phyloP scores from a whole-genome alignment of 2,888 invertebrate species.

The Dasysyrphus tricinctus region DNA sequence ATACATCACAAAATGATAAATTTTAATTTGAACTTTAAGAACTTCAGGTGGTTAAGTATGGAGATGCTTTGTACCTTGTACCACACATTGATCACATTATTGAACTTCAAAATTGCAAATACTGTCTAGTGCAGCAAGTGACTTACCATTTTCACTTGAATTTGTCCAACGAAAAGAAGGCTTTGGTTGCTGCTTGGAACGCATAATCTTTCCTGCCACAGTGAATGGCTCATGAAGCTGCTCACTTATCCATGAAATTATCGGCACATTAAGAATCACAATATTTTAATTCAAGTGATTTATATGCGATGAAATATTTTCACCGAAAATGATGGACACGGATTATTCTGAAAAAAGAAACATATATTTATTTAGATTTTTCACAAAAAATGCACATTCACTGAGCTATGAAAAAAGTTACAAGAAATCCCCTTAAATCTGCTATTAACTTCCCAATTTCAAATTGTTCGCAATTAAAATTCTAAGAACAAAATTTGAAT shows the following conservation, averaged over 20 bases:
- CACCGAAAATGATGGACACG: neutral
- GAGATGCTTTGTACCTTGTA: neutral
- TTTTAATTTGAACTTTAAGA: neutral
- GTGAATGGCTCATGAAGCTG: constrained; percentile 69
- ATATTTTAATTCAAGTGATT: neutral
- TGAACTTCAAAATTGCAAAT: neutral
- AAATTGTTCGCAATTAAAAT: too few relatives aligned
- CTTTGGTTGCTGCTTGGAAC: constrained; percentile 89
- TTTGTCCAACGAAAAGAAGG: constrained; percentile 88
- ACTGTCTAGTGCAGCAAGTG: neutral
- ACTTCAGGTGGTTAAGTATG: neutral
- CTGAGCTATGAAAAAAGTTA: too few relatives aligned
- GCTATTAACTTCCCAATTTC: too few relatives aligned
- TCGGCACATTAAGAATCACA: constrained; percentile 39
- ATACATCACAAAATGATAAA: neutral
- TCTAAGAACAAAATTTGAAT: neutral
- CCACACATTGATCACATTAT: too few relatives aligned
- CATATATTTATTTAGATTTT: neutral
- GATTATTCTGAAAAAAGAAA: neutral
- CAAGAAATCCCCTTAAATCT: too few relatives aligned
- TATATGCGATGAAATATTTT: neutral
- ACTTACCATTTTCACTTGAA: constrained; percentile 87
- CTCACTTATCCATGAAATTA: constrained; percentile 54
- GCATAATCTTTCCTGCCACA: constrained; percentile 83
- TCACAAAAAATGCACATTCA: neutral